Evolutionary conservation across 2,888 invertebrate species (phyloP).

Genomic region (Ernsta delagoae): DNA sequence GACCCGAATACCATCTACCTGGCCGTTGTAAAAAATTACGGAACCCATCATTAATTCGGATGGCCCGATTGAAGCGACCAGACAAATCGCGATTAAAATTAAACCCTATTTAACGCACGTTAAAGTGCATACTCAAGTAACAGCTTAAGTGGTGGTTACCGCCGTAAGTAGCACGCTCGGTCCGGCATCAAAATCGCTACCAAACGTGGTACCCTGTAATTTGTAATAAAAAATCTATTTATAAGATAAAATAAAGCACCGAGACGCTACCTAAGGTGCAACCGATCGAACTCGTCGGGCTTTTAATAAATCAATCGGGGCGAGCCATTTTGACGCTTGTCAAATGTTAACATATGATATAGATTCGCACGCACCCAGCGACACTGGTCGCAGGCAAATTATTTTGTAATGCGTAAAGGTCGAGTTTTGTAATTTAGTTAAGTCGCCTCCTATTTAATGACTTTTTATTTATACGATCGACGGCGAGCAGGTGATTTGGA

Average conservation of each 20-base stretch:
- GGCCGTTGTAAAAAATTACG: slow-evolving; percentile 60
- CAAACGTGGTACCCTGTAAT: slow-evolving; percentile 83
- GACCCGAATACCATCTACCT: slow-evolving; percentile 58
- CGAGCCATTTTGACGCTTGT: slow-evolving; percentile 80
- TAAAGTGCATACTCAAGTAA: slow-evolving; percentile 66
- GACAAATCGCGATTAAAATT: slow-evolving; percentile 55
- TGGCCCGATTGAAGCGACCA: slow-evolving; percentile 47
- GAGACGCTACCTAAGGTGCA: slow-evolving; percentile 81
- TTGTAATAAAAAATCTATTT: slow-evolving; percentile 85
- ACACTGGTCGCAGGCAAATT: slow-evolving; percentile 68
- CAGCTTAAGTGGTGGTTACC: slow-evolving; percentile 58
- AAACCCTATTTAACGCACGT: slow-evolving; percentile 66
- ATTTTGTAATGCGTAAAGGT: slow-evolving; percentile 80
- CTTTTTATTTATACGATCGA: slow-evolving; percentile 69
- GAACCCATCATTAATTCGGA: slow-evolving; percentile 67
- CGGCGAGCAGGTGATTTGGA: slow-evolving; percentile 75
- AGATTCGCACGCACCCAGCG: slow-evolving; percentile 59
- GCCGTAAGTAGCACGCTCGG: slow-evolving; percentile 44
- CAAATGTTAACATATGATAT: slow-evolving; percentile 67
- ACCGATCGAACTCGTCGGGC: slow-evolving; percentile 73
- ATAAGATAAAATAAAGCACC: slow-evolving; percentile 82
- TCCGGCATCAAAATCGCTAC: slow-evolving; percentile 77
- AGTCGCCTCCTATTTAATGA: slow-evolving; percentile 84
- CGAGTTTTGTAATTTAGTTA: slow-evolving; percentile 83
- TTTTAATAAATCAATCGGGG: slow-evolving; percentile 74